Base-by-base conservation (phyloP, 1,140 invertebrate species). In the Brachystomella parvula region DNA sequence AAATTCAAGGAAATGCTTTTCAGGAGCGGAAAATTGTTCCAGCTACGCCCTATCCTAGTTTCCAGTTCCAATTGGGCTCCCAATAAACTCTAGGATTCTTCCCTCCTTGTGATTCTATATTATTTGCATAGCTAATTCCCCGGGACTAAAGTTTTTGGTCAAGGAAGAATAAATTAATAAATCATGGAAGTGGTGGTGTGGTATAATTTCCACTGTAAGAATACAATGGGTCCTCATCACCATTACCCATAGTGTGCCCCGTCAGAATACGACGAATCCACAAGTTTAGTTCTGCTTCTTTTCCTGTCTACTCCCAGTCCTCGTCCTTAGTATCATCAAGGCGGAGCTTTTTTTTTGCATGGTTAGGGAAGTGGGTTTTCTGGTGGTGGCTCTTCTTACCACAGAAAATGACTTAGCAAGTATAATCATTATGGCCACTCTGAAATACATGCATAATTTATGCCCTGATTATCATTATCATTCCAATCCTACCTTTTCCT, bases 371-470 rank as follows among this genome's bases (percentile, higher is more conserved):
- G 6, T 39, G 19, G 35, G 35, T 19, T 19, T 39, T 39, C 35
- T 39, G 6, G 35, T 15, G 21, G 49, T 17, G 24, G 49, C 49
- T 12, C 24, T 53, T 15, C 12, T 6, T 24, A 53, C 49, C 24
- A 6, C 15, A 12, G 6, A 12, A 19, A 15, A 53, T 17, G 49
- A 19, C 24, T 15, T 19, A 24, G 15, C 12, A 53, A 26, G 12
- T 53, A 19, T 26, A 15, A 53, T 53, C 49, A 53, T 53, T 53
- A 53, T 15, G 49, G 12, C 15, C 6, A 12, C 49, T 17, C 49
- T 53, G 49, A 44, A 39, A 24, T 29, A 60, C 29, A 62, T 62
- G 61, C 30, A 62, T 62, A 62, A 62, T 62, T 53, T 53, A 53
- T 53, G 49, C 49, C 49, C 49, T 53, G 49, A 53, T 53, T 53